Evolutionary conservation across 2,113 vertebrate genomes (phyloP).

Genomic region (Zosterops hypoxanthus): DNA sequence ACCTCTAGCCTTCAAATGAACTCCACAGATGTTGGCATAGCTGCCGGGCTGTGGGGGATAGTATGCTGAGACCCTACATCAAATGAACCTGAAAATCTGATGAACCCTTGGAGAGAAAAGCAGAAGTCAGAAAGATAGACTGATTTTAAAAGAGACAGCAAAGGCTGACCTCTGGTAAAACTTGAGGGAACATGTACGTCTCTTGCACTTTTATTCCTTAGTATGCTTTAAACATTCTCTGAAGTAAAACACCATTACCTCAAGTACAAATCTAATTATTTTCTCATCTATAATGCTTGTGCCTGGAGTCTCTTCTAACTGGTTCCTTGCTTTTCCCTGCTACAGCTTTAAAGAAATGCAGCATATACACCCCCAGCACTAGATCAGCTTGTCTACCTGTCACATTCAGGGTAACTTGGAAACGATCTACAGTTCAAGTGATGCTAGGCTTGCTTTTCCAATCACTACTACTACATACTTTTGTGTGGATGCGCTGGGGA

Average conservation of each 20-base stretch:
- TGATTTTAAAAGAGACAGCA: neutral
- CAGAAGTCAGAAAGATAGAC: neutral
- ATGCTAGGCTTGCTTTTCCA: neutral
- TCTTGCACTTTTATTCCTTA: neutral
- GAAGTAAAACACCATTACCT: neutral
- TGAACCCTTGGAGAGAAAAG: neutral
- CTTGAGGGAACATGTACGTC: fast-evolving
- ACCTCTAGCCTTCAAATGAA: neutral
- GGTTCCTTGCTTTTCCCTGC: neutral
- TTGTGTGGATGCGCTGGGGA: neutral
- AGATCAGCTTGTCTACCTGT: neutral
- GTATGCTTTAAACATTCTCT: neutral
- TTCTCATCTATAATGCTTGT: neutral
- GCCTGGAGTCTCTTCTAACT: neutral
- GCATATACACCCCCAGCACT: neutral
- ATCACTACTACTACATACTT: neutral
- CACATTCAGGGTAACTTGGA: neutral
- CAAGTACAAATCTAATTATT: neutral
- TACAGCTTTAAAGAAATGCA: neutral
- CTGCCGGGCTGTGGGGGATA: neutral
- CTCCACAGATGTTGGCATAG: neutral
- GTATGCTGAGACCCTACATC: neutral
- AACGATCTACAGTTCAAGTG: neutral
- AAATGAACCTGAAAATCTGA: neutral
- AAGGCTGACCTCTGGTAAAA: neutral